Evolutionary conservation across 2,888 invertebrate genomes (phyloP).

Genomic region (Lysandra bellargus): DNA sequence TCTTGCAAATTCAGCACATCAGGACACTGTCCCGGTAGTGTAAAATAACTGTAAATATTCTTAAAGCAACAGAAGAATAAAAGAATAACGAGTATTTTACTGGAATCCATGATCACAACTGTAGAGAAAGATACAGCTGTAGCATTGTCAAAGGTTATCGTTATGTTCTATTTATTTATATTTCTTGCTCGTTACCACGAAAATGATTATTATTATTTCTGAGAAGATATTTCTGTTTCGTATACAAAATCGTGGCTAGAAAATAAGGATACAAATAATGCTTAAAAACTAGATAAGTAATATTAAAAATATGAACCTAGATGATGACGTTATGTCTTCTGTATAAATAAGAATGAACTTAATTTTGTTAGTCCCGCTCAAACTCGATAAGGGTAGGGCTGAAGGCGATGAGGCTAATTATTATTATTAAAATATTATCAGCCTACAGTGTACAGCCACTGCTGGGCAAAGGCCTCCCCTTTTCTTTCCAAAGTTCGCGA

Average conservation of each 20-base stretch:
- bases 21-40: conserved; percentile 62
- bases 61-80: conserved; percentile 45
- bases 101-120: conserved; percentile 24
- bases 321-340: too few species aligned
- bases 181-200: background rate
- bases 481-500: too few species aligned
- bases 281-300: too few species aligned
- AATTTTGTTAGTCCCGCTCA: too few species aligned
- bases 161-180: conserved; percentile 20
- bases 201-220: conserved; percentile 8
- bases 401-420: too few species aligned
- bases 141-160: conserved; percentile 26
- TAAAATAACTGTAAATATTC: conserved; percentile 57
- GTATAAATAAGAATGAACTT: too few species aligned
- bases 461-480: too few species aligned
- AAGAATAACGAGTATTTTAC: conserved; percentile 52
- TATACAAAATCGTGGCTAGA: background rate
- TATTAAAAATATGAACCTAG: too few species aligned
- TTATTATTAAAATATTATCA: too few species aligned
- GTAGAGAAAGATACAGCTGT: conserved; percentile 8
- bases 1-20: conserved; percentile 56
- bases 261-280: background rate
- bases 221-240: conserved; percentile 1
- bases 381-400: too few species aligned
- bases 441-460: too few species aligned